Evolutionary conservation across 2,888 invertebrate species (phyloP), one percentile per base, ranked within the genome.

Genomic region (Litoditis marina): DNA sequence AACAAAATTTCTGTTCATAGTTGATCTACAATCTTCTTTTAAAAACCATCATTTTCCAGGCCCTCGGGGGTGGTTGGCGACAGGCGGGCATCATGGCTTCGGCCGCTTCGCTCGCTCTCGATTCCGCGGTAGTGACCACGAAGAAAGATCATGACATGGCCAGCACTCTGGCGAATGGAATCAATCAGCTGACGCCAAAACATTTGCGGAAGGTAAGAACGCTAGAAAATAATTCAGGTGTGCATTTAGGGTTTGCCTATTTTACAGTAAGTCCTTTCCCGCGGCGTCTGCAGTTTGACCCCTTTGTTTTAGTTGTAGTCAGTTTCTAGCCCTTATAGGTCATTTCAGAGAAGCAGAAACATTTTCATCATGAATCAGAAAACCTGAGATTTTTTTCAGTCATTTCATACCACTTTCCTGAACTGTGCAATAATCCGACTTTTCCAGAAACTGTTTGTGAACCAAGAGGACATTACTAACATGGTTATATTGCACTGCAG

Each of bases 61-160:
- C 89, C 51, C 84, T 96, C 47, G 95, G 96, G 27, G 95, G 95
- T 32, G 93, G 91, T 1, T 91, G 93, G 92, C 87, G 95, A 60
- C 95, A 96, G 85, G 88, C 88, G 46, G 95, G 96, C 4, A 87
- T 94, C 51, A 81, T 96, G 55, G 94, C 94, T 0, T 93, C 93
- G 0, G 91, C 93, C 0, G 93, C 92, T 0, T 79, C 92, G 4
- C 89, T 91, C 30, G 90, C 91, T 0, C 83, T 96, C 16, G 88
- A 90, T 66, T 78, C 84, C 39, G 88, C 90, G 77, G 87, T 89
- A 6, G 89, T 90, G 0, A 85, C 88, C 47, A 86, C 94, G 32
- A 84, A 83, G 3, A 86, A 88, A 0, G 94, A 94, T 85, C 93
- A 95, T 83, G 85, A 69, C 7, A 72, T 81, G 55, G 83, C 84